phyloP scores from a whole-genome alignment of 1,140 invertebrate genomes.

The Asobara japonica region DNA sequence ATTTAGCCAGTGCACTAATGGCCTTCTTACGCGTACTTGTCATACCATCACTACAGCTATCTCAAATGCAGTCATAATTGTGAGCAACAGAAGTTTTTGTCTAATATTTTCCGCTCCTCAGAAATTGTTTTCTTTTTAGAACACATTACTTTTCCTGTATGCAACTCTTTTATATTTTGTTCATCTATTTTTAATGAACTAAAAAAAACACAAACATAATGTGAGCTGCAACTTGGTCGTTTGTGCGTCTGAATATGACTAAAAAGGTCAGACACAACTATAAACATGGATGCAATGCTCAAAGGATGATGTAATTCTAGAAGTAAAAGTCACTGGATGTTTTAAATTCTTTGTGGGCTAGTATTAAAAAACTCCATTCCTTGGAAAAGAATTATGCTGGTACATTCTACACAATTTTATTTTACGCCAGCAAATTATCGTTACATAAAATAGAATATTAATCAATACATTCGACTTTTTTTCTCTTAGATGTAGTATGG shows the following conservation, averaged over 20 bases:
- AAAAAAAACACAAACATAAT: neutral
- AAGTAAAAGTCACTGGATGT: neutral
- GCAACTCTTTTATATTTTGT: conserved; percentile 13
- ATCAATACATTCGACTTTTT: neutral
- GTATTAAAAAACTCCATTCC: neutral
- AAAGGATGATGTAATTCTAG: neutral
- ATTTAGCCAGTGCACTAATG: too few relatives aligned
- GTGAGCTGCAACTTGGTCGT: neutral
- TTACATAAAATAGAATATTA: neutral
- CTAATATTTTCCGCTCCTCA: too few relatives aligned
- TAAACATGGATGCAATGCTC: neutral
- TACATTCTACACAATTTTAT: neutral
- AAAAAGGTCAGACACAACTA: neutral
- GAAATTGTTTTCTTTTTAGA: too few relatives aligned
- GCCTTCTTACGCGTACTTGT: too few relatives aligned
- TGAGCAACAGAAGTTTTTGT: too few relatives aligned
- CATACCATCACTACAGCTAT: too few relatives aligned
- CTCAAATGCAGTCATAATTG: too few relatives aligned
- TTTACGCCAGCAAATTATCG: neutral
- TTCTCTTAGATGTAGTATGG: conserved; percentile 32
- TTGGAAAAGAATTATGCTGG: neutral
- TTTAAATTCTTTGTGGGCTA: neutral
- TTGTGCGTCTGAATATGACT: neutral
- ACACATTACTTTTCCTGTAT: too few relatives aligned
- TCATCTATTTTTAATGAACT: conserved; percentile 19